Base-by-base conservation (phyloP, 2,888 invertebrate genomes). In the Heliothis peltigera region DNA sequence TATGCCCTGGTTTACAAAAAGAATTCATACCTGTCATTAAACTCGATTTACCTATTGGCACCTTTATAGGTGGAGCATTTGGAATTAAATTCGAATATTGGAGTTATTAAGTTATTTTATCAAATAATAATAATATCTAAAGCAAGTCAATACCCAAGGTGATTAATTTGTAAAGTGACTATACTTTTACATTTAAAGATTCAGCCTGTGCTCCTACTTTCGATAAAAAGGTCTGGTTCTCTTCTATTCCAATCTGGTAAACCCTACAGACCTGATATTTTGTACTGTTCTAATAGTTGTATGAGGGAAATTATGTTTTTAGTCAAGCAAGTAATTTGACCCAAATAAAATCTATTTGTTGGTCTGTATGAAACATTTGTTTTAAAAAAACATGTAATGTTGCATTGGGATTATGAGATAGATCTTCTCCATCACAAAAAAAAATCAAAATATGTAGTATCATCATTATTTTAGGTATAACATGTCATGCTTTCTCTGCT, bases 251-350 rank as follows among this genome's bases (percentile, higher is more conserved):
- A 64, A 21, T 46, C 19, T 10, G 18, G 22, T n/a, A 28, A 47
- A n/a, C 52, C 4, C 44, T 64, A 46, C 44, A 55, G 46, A 18
- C 19, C 18, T 35, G 18, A 42, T 25, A 25, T 49, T n/a, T 21
- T 55, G 21, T 32, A 19, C 70, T 63, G 64, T 76, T 65, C 77
- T 64, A 42, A 25, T 71, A 32, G 18, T 42, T 22, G 5, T 48
- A 56, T 52, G 49, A 54, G 72, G 76, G 59, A 56, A 76, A 72
- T 48, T 6, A 21, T 64, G n/a, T 25, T 54, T 7, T 32, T 22
- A 58, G 39, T 52, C 25, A 57, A 18, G 17, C 43, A 42, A n/a
- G 35, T 63, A 42, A 52, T 43, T 43, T 64, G 32, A 49, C 49
- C 55, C 46, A 43, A 43, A 52, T 62, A 56, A 52, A n/a, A 52